A percentile compares a stretch with the other conserved stretches of the same genome.
These are phyloP conservation scores for Premnoplex brunnescens DNA, from an alignment of 2,797 vertebrate genomes.

Conservation along the genomic window DNA sequence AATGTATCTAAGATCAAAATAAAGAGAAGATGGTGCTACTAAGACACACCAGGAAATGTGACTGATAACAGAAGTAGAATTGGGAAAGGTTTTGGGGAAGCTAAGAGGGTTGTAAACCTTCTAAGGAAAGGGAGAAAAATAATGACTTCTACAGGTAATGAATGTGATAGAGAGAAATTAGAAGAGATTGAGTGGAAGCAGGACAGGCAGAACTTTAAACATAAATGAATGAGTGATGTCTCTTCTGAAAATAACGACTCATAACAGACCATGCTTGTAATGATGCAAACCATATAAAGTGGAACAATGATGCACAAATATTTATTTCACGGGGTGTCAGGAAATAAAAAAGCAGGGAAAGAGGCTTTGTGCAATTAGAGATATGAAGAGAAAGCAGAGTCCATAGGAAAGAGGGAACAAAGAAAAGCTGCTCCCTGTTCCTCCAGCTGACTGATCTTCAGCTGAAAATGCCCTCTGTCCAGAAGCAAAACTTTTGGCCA, in stretches of 20 bases:
- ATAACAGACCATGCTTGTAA: not conserved
- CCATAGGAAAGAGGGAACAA: not conserved
- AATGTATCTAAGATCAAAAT: not conserved
- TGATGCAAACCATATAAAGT: not conserved
- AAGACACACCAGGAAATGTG: not conserved
- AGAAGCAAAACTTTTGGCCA: not conserved
- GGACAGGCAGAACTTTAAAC: not conserved
- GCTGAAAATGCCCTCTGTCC: not conserved
- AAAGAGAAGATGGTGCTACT: not conserved
- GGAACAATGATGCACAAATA: not conserved
- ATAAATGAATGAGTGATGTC: not conserved
- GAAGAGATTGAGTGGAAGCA: not conserved
- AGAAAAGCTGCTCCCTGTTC: not conserved
- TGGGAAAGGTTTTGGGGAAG: not conserved
- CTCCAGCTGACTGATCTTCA: not conserved
- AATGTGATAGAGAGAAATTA: not conserved
- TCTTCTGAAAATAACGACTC: not conserved
- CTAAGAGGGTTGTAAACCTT: not conserved
- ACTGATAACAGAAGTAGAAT: not conserved
- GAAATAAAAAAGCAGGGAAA: not conserved
- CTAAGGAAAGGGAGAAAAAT: not conserved
- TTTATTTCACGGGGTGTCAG: not conserved
- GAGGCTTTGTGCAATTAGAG: not conserved
- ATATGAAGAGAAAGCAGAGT: not conserved
- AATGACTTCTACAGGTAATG: not conserved